Evolutionary conservation across 2,888 invertebrate species (phyloP).

Genomic region (Eremobia ochroleuca): DNA sequence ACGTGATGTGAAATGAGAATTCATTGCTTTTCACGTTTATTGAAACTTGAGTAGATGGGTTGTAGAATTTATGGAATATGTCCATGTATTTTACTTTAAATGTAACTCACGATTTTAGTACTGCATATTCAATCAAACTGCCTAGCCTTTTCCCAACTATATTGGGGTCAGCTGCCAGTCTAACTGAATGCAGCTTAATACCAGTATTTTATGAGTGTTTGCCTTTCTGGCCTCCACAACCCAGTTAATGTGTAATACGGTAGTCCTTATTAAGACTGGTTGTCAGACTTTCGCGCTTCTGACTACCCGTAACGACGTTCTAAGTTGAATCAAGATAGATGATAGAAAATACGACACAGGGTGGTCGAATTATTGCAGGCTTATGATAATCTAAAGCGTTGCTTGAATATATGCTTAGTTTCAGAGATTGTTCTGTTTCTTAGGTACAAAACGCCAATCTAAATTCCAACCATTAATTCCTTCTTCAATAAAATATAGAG

Average conservation of each 20-base stretch:
- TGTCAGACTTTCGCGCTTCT: no score
- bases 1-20: conserved; percentile 15
- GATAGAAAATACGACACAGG: neutral
- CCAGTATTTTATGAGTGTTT: neutral
- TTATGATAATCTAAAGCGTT: neutral
- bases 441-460: neutral
- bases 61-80: neutral
- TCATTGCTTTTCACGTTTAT: neutral
- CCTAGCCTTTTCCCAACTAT: neutral
- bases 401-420: neutral
- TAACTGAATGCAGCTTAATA: neutral
- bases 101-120: no score
- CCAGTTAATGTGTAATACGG: neutral
- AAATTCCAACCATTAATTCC: neutral
- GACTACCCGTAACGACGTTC: no score
- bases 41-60: neutral
- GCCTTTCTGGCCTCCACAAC: neutral
- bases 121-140: neutral
- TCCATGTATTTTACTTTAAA: no score
- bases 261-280: no score
- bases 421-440: neutral
- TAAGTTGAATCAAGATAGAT: no score
- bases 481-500: neutral
- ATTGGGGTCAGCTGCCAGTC: neutral
- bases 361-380: neutral